Evolutionary conservation across 2,797 vertebrate species (phyloP), one percentile per base, ranked within the genome.

Genomic region (Ciconia nigra): DNA sequence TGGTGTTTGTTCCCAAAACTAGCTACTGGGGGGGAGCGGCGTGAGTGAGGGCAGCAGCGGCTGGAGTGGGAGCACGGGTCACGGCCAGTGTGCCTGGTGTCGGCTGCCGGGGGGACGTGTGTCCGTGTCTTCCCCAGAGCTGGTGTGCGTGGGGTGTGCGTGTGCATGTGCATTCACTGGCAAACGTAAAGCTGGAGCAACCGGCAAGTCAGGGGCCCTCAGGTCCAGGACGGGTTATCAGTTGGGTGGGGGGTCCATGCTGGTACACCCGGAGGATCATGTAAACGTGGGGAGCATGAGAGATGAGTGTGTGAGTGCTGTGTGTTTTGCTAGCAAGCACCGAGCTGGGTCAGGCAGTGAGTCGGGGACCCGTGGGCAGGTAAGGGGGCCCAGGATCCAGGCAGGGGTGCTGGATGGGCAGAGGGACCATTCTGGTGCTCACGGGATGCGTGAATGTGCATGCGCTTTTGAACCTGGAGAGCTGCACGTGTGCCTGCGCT

Each of bases 61-160:
- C 55, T 58, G 55, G 20, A n/a, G 31, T n/a, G 55, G 55, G 33
- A 58, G 21, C 21, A 10, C 2, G 4, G 55, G 55, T 57, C 55
- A n/a, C 2, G 33, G 33, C 33, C 55, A 14, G 4, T 57, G 33
- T 24, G 33, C 33, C 33, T 58, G 55, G 21, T 58, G 33, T 58
- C 0, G 21, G 21, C 33, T 58, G 33, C 55, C 6, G 1, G 13
- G 31, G 55, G 21, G 20, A 14, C 6, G 1, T 22, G 54, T 58
- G 21, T 24, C 55, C 15, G 33, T 35, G 24, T 35, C 55, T 15
- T 58, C 21, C 55, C 33, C 55, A 22, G 55, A 15, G 10, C 55
- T 58, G 55, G 33, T n/a, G 33, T n/a, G 55, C 17, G 1, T 7
- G 54, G 33, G 55, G 13, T 21, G 33, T n/a, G 55, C 13, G 13